A percentile compares a stretch with the other conserved stretches of the same genome.
phyloP scores from a whole-genome alignment of 2,888 invertebrate species.

The Tetranychus piercei region DNA sequence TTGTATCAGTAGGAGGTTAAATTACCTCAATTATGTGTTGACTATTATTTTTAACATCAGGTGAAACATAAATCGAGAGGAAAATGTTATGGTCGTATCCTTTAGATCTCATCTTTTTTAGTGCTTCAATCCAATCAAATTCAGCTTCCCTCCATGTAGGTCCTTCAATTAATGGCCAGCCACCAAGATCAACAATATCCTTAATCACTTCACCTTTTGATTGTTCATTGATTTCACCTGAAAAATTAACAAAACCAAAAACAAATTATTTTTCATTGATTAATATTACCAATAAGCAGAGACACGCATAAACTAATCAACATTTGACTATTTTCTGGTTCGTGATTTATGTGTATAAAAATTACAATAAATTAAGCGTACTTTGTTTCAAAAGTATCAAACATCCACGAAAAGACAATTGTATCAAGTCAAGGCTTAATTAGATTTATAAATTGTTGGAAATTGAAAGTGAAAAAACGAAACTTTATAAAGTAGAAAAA shows the following conservation, averaged over 20 bases:
- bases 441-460: neutral
- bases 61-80: slow-evolving; percentile 68
- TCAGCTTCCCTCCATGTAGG: slow-evolving; percentile 42
- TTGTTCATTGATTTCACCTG: slow-evolving; percentile 10
- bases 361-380: too few relatives aligned
- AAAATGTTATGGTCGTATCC: slow-evolving; percentile 78
- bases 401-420: neutral
- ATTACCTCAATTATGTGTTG: slow-evolving; percentile 51
- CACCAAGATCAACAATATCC: slow-evolving; percentile 56
- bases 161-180: slow-evolving; percentile 77
- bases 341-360: too few relatives aligned
- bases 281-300: too few relatives aligned
- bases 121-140: slow-evolving; percentile 63
- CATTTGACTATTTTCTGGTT: too few relatives aligned
- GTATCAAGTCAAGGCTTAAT: neutral
- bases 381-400: neutral
- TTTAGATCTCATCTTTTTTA: slow-evolving; percentile 54
- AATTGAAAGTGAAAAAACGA: neutral
- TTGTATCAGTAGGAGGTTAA: neutral
- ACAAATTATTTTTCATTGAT: too few relatives aligned
- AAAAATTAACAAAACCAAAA: neutral
- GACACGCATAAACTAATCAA: too few relatives aligned
- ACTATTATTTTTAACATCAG: slow-evolving; percentile 70
- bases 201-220: slow-evolving; percentile 35
- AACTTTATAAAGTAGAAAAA: neutral